These are phyloP conservation scores for Leptopilina boulardi DNA, from an alignment of 1,140 invertebrate species.

Conservation along the genomic window DNA sequence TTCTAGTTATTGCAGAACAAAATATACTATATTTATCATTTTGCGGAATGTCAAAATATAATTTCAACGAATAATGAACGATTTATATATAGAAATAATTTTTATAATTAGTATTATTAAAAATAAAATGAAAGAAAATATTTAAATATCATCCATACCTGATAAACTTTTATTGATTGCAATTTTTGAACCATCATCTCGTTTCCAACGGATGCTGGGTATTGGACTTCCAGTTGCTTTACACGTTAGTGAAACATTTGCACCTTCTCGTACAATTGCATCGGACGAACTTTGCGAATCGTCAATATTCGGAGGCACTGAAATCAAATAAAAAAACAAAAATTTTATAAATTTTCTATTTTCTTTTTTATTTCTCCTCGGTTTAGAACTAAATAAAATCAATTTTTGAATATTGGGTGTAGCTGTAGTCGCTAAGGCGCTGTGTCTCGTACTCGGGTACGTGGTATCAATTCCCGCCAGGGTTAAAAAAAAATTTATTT, in stretches of 20 bases:
- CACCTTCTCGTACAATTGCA: slow-evolving; percentile 91
- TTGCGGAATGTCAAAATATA: too few species aligned
- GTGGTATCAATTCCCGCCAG: too few species aligned
- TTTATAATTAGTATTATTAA: neutral
- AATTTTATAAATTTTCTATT: too few species aligned
- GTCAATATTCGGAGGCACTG: slow-evolving; percentile 95
- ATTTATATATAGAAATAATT: too few species aligned
- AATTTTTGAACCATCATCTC: slow-evolving; percentile 90
- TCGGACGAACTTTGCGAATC: slow-evolving; percentile 93
- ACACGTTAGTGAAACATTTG: slow-evolving; percentile 91
- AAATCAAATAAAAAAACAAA: slow-evolving; percentile 68
- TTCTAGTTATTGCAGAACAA: too few species aligned
- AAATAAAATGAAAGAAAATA: neutral
- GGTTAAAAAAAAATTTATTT: too few species aligned
- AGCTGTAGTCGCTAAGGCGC: too few species aligned
- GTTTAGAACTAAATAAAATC: too few species aligned
- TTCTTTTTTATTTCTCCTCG: too few species aligned
- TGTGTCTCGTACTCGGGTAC: too few species aligned
- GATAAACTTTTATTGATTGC: slow-evolving; percentile 88
- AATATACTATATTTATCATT: neutral
- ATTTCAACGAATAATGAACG: too few species aligned
- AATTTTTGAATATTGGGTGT: too few species aligned
- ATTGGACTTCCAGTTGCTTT: slow-evolving; percentile 92
- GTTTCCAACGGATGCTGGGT: slow-evolving; percentile 92
- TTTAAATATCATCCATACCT: slow-evolving; percentile 77